Percentiles rank a stretch among this genome's conserved stretches.
Evolutionary conservation across 2,888 invertebrate genomes (phyloP).

Genomic region (Steinernema scapterisci): DNA sequence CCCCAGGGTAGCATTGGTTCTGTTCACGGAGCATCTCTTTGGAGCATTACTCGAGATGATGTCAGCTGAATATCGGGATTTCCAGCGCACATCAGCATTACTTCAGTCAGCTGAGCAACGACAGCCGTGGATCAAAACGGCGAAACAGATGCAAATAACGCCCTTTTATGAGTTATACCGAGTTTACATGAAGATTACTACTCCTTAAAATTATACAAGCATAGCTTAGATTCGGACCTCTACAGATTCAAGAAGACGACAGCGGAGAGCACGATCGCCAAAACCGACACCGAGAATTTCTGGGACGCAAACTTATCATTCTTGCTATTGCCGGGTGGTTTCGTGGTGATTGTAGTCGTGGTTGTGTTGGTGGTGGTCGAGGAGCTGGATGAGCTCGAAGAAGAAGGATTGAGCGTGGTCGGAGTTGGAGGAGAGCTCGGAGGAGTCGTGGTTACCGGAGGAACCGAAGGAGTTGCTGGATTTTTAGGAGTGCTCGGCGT

Average conservation of each 20-base stretch:
- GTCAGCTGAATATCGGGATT: no score
- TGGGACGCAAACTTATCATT: not conserved
- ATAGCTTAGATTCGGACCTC: not conserved
- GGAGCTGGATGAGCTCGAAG: not conserved
- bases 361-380: not conserved
- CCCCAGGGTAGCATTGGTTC: no score
- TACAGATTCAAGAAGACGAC: not conserved
- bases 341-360: not conserved
- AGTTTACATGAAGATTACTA: no score
- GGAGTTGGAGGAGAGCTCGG: not conserved
- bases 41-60: no score
- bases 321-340: not conserved
- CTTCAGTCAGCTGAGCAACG: no score
- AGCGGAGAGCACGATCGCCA: not conserved
- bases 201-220: not conserved
- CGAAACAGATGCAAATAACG: no score
- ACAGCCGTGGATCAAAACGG: no score
- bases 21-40: no score
- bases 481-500: not conserved
- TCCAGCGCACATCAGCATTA: no score
- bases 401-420: not conserved
- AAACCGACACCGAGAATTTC: not conserved
- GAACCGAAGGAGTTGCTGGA: not conserved
- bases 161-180: not conserved
- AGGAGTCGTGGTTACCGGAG: not conserved